phyloP scores from a whole-genome alignment of 2,113 vertebrate species.

The Mesoclemmys tuberculata region DNA sequence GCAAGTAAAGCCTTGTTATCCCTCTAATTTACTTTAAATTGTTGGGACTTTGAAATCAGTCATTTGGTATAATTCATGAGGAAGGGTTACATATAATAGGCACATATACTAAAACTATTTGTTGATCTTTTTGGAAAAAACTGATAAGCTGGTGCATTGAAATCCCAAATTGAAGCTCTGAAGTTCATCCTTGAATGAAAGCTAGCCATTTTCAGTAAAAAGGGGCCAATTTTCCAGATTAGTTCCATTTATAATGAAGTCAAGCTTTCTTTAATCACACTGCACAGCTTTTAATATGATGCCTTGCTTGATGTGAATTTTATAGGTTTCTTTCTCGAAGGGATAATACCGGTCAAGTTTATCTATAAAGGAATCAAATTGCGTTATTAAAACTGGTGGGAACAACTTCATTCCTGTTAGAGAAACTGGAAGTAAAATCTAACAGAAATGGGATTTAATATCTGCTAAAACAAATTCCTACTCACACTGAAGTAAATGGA shows the following conservation, averaged over 20 bases:
- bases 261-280: slow-evolving; percentile 32
- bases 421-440: neutral
- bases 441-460: neutral
- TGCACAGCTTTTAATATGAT: neutral
- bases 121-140: slow-evolving; percentile 36
- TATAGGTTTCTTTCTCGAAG: neutral
- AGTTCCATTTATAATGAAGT: slow-evolving; percentile 35
- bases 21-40: slow-evolving; percentile 66
- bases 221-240: slow-evolving; percentile 52
- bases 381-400: slow-evolving; percentile 3
- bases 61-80: slow-evolving; percentile 14
- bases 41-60: slow-evolving; percentile 55
- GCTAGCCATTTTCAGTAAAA: slow-evolving; percentile 44
- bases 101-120: slow-evolving; percentile 40
- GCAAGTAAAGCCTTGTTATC: slow-evolving; percentile 59
- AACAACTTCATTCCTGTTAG: slow-evolving; percentile 36
- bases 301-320: neutral
- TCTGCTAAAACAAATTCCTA: neutral
- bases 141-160: neutral
- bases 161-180: slow-evolving; percentile 44
- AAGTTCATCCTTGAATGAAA: slow-evolving; percentile 51
- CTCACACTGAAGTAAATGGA: neutral
- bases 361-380: slow-evolving; percentile 33
- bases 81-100: slow-evolving; percentile 20
- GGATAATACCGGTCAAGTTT: neutral